Conservation (phyloP, 64 coral and sea anemone species). For the Montipora cactus region DNA sequence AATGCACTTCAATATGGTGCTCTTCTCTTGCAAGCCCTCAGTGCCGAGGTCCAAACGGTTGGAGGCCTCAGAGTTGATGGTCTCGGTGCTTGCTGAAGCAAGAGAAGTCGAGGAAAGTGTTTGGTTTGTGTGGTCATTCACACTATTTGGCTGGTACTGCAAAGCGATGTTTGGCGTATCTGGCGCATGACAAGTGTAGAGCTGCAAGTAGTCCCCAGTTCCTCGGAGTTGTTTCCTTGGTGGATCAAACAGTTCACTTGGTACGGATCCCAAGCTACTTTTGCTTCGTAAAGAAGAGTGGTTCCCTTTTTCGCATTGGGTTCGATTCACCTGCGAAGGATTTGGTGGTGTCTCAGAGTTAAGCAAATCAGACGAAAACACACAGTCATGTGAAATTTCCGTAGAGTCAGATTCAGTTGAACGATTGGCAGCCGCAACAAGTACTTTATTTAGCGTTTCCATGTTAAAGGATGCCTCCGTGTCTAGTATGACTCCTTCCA, state of each 20-base stretch:
- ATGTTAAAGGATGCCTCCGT: not conserved
- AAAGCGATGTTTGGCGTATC: not conserved
- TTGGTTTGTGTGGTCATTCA: not conserved
- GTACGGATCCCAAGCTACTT: not conserved
- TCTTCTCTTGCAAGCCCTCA: not conserved
- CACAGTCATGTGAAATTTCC: not conserved
- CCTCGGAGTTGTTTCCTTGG: slow-evolving; percentile 6
- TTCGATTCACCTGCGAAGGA: not conserved
- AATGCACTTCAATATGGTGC: slow-evolving; percentile 50
- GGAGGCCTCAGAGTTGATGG: not conserved
- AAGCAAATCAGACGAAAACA: not conserved
- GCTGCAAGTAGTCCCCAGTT: not conserved
- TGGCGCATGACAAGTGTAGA: not conserved
- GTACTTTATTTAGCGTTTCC: not conserved
- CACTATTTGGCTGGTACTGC: not conserved
- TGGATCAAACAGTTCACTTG: not conserved
- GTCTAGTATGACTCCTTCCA: not conserved
- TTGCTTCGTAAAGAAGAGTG: not conserved
- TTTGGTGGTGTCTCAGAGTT: not conserved
- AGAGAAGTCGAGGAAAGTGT: not conserved
- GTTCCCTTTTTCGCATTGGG: not conserved
- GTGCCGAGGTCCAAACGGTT: not conserved
- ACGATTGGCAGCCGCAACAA: not conserved
- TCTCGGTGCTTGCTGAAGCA: slow-evolving; percentile 20
- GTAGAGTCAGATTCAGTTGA: not conserved